Evolutionary conservation across 2,797 vertebrate genomes (phyloP), one percentile per base, ranked within the genome.

Genomic region (Hyperoplus immaculatus): DNA sequence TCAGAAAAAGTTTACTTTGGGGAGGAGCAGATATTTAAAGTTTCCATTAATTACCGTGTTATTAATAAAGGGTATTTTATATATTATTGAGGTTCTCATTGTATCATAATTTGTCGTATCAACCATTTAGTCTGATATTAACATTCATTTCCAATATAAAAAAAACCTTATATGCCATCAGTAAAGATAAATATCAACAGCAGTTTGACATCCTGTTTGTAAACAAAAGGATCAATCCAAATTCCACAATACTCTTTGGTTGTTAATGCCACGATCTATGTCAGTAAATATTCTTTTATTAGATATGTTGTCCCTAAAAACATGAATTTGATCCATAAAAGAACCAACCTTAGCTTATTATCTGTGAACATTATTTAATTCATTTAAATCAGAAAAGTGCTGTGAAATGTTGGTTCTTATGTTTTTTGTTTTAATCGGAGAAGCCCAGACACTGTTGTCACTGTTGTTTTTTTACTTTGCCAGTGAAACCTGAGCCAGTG

Each of bases 401-500:
- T 21, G 21, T 21, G 21, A 39, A 56, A 38, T 18, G 13, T 6
- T 15, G 10, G 13, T 9, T 13, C 14, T 12, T 42, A 2, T 63
- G 29, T 15, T 11, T 29, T 29, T 29, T 29, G 15, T 0, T 38
- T 63, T 47, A 29, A 49, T 53, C 12, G 3, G 50, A 49, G n/a
- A 7, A 7, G n/a, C 67, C 11, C 49, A 36, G 5, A 67, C 3
- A 43, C 8, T 56, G 21, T 39, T 83, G 18, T 75, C 9, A 47
- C 45, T 69, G 41, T 81, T 63, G 50, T 66, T 61, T 78, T 61
- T 78, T 54, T 49, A 18, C 18, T 1, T 64, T 18, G 11, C 80
- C 91, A 97, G 96, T 90, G 70, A 98, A 97, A 91, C 85, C 94
- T 72, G 97, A 98, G 87, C 92, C 90, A 63, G 72, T 87, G 71